Conservation (phyloP, 2,113 vertebrate species). For the Lycaon pictus region DNA sequence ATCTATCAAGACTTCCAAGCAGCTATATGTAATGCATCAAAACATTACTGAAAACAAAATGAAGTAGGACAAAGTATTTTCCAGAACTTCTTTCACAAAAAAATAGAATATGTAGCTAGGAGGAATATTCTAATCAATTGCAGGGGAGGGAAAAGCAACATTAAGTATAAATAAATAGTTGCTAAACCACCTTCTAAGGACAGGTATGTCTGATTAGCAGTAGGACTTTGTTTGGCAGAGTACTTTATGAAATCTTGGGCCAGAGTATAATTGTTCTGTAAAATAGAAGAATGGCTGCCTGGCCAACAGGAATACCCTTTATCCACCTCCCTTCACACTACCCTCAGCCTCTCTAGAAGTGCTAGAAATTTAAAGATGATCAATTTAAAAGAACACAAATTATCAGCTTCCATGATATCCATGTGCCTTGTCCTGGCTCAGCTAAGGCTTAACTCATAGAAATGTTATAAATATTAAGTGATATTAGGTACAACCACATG, state of each 20-base stretch:
- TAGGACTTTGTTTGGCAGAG: conserved; percentile 7
- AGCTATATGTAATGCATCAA: background rate
- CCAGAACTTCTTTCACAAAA: background rate
- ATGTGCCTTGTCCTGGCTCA: background rate
- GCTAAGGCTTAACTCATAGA: background rate
- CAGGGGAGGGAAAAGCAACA: background rate
- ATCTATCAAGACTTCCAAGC: background rate
- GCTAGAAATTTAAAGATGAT: background rate
- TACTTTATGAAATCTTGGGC: conserved; percentile 58
- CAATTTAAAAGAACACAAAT: background rate
- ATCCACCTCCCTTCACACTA: background rate
- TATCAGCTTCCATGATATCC: background rate
- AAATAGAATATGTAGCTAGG: background rate
- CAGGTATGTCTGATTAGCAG: conserved; percentile 56
- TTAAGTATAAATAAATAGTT: conserved; percentile 54
- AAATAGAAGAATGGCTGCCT: background rate
- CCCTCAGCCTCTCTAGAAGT: background rate
- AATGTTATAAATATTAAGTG: background rate
- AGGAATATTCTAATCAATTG: conserved; percentile 23
- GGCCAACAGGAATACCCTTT: background rate
- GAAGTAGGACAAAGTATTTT: background rate
- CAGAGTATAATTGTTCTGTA: background rate
- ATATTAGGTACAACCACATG: background rate
- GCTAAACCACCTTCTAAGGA: conserved; percentile 11
- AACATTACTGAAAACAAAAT: background rate